Conservation (phyloP, 2,888 invertebrate species). For the Cantharis rustica region DNA sequence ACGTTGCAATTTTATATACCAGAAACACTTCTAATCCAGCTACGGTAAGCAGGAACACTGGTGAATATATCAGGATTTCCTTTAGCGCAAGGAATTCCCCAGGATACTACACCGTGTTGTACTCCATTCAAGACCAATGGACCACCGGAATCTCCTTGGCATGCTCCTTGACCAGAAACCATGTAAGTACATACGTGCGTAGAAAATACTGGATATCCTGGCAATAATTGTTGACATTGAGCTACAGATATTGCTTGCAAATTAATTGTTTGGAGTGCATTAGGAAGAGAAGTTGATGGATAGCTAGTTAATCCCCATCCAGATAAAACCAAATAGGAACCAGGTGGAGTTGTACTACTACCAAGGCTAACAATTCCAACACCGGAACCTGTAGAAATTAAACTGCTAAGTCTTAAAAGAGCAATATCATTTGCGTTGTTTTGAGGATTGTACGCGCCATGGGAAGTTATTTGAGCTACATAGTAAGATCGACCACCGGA, state of each 20-base stretch:
- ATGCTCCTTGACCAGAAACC: background rate
- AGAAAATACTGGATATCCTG: background rate
- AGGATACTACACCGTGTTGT: constrained; percentile 5
- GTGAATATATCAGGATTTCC: constrained; percentile 3
- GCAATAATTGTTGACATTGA: background rate
- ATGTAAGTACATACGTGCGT: background rate
- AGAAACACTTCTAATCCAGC: background rate
- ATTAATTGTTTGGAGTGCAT: constrained; percentile 61
- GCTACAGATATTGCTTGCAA: constrained; percentile 58
- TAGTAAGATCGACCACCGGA: constrained; percentile 40
- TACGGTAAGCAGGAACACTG: background rate
- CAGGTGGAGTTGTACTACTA: background rate
- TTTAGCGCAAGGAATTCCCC: constrained; percentile 8
- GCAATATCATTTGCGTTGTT: constrained; percentile 36
- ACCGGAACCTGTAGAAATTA: background rate
- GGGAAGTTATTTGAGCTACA: constrained; percentile 53
- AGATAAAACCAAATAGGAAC: constrained; percentile 9
- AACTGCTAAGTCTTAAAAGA: constrained; percentile 25
- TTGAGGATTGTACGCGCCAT: constrained; percentile 53
- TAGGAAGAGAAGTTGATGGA: constrained; percentile 61
- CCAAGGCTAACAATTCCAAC: background rate
- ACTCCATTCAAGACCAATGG: background rate
- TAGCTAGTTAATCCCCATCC: constrained; percentile 46
- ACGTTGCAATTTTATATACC: background rate
- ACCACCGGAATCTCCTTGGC: constrained; percentile 5